Evolutionary conservation across 1,140 invertebrate genomes (phyloP).

Genomic region (Pogonomyrmex barbatus): DNA sequence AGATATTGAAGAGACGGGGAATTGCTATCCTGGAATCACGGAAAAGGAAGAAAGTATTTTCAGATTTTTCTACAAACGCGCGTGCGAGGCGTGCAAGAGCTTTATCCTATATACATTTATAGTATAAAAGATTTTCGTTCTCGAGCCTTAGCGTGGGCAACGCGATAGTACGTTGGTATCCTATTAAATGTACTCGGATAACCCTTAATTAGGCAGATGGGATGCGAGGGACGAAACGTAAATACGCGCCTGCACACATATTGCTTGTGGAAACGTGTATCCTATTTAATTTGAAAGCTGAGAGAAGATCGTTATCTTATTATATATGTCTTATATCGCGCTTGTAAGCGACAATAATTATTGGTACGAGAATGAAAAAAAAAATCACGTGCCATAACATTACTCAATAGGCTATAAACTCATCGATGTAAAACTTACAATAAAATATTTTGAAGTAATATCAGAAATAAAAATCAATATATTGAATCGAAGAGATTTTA

Average conservation of each 20-base stretch:
- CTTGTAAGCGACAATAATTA: slow-evolving; percentile 25
- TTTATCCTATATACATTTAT: slow-evolving; percentile 70
- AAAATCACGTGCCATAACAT: neutral
- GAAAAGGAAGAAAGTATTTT: slow-evolving; percentile 55
- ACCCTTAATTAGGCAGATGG: slow-evolving; percentile 63
- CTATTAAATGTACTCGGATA: slow-evolving; percentile 56
- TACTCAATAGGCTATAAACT: neutral
- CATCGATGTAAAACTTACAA: slow-evolving; percentile 3
- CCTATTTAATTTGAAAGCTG: slow-evolving; percentile 59
- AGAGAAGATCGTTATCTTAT: slow-evolving; percentile 57
- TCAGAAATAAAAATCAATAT: neutral
- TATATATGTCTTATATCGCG: slow-evolving; percentile 25
- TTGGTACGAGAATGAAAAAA: slow-evolving; percentile 26
- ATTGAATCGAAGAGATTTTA: neutral
- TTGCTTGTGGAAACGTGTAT: slow-evolving; percentile 47
- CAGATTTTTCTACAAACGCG: slow-evolving; percentile 17
- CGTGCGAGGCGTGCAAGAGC: slow-evolving; percentile 14
- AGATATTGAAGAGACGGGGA: slow-evolving; percentile 11
- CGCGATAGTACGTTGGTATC: slow-evolving; percentile 47
- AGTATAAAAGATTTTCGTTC: slow-evolving; percentile 42
- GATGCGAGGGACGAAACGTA: slow-evolving; percentile 58
- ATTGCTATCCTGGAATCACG: slow-evolving; percentile 12
- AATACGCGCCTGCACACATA: slow-evolving; percentile 40
- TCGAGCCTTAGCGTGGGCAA: slow-evolving; percentile 51
- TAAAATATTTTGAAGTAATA: slow-evolving; percentile 2